Conservation (phyloP, 2,888 invertebrate genomes). For the Nymphalis urticae region DNA sequence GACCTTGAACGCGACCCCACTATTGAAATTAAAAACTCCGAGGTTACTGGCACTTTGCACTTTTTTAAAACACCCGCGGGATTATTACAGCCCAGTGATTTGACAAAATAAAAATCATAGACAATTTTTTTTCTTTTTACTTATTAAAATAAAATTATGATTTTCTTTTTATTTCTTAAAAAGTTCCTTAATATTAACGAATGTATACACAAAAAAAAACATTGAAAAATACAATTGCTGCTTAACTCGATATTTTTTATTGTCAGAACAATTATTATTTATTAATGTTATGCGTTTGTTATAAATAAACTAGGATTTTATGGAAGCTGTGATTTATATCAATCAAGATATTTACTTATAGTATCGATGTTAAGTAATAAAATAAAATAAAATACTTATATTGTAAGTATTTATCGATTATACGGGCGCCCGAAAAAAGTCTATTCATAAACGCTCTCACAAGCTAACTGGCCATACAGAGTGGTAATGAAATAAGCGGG, state of each 20-base stretch:
- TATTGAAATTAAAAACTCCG: constrained; percentile 78
- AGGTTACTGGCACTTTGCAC: constrained; percentile 79
- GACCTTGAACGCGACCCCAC: constrained; percentile 79
- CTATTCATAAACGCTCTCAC: constrained; percentile 51
- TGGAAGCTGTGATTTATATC: not conserved
- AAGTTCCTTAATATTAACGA: too few relatives aligned
- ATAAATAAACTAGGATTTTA: too few relatives aligned
- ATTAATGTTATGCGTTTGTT: too few relatives aligned
- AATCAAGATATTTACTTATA: not conserved
- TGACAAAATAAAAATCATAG: constrained; percentile 20
- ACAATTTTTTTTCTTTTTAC: constrained; percentile 1
- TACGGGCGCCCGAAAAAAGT: constrained; percentile 42
- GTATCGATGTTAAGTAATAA: constrained; percentile 5
- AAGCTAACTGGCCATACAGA: constrained; percentile 40
- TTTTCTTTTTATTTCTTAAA: not conserved
- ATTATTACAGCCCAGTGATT: constrained; percentile 29
- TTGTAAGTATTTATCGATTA: constrained; percentile 45
- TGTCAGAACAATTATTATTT: too few relatives aligned
- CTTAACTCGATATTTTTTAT: too few relatives aligned
- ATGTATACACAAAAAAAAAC: too few relatives aligned
- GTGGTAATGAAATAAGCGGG: constrained; percentile 45
- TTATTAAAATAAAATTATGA: not conserved
- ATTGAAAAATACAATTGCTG: too few relatives aligned
- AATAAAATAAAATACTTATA: constrained; percentile 19
- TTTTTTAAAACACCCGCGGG: constrained; percentile 60